phyloP scores from a whole-genome alignment of 1,140 invertebrate genomes.

The Maniola jurtina region DNA sequence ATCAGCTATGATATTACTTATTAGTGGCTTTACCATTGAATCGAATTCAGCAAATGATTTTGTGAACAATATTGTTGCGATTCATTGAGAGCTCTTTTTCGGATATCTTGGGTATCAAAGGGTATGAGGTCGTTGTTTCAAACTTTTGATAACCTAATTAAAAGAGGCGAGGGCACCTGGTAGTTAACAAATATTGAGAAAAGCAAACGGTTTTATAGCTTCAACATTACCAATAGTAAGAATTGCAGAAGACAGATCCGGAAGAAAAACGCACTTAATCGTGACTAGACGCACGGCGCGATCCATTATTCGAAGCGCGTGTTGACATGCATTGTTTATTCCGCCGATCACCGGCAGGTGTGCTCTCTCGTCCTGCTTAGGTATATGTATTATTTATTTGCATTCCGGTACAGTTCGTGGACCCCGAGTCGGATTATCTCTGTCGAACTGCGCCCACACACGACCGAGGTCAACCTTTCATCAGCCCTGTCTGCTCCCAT shows the following conservation, averaged over 20 bases:
- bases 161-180: not conserved
- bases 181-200: conserved; percentile 21
- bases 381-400: conserved; percentile 67
- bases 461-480: conserved; percentile 58
- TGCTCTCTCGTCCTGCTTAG: conserved; percentile 62
- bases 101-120: no score
- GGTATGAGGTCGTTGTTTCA: no score
- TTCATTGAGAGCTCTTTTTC: no score
- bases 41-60: no score
- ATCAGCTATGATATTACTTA: no score
- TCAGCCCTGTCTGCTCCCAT: conserved; percentile 47
- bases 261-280: conserved; percentile 40
- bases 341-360: conserved; percentile 65
- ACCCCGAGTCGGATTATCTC: conserved; percentile 56
- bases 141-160: not conserved
- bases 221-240: not conserved
- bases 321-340: conserved; percentile 67
- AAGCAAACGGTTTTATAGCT: conserved; percentile 27
- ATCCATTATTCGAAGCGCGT: conserved; percentile 45
- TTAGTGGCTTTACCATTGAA: no score
- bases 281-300: conserved; percentile 36
- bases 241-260: conserved; percentile 37
- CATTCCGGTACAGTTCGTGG: conserved; percentile 68
- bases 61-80: no score
- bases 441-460: conserved; percentile 56